These are phyloP conservation scores for Onychostruthus taczanowskii DNA, from an alignment of 2,113 vertebrate genomes.

Conservation along the genomic window DNA sequence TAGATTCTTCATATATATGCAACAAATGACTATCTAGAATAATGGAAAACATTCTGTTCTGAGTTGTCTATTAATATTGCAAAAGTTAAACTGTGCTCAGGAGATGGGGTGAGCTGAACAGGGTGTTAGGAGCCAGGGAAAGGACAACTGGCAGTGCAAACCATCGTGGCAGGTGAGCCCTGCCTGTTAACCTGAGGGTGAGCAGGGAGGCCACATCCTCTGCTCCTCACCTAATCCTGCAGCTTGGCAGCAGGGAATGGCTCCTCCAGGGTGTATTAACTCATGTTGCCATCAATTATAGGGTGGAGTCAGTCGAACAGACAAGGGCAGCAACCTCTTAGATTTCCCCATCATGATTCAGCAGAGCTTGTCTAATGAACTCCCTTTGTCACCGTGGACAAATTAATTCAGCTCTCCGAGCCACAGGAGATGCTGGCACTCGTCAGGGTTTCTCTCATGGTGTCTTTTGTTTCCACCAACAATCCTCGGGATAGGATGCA, in stretches of 20 bases:
- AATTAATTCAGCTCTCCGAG: background rate
- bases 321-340: background rate
- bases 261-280: background rate
- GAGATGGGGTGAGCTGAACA: background rate
- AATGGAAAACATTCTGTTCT: background rate
- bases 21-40: background rate
- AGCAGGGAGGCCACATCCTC: background rate
- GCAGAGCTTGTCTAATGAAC: background rate
- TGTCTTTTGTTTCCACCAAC: background rate
- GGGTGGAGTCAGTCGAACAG: background rate
- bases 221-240: background rate
- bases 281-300: background rate
- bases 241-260: background rate
- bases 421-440: background rate
- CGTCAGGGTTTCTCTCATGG: fast-evolving
- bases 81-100: background rate
- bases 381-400: background rate
- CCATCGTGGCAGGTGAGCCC: background rate
- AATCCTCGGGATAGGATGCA: fast-evolving
- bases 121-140: background rate
- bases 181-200: background rate
- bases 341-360: background rate
- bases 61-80: background rate
- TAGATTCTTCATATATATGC: background rate
- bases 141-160: no score